A percentile compares a stretch with the other conserved stretches of the same genome.
phyloP scores from a whole-genome alignment of 2,888 invertebrate genomes.

The Imbricaverruca yamaguchii region DNA sequence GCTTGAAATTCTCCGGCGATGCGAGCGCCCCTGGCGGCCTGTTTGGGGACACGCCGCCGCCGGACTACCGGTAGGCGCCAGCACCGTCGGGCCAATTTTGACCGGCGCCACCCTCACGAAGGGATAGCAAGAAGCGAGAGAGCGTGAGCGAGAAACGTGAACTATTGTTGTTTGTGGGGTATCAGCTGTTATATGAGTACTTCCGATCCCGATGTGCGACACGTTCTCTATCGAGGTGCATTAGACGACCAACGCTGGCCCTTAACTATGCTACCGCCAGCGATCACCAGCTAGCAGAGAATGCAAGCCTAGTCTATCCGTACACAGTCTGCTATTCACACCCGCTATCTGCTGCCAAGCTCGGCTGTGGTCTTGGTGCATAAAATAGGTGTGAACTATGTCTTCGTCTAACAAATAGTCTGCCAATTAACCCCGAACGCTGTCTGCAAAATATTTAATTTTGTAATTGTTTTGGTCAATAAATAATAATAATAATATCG shows the following conservation, averaged over 20 bases:
- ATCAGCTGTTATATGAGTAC: constrained; percentile 1
- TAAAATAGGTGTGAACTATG: not conserved
- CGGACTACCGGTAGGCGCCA: not conserved
- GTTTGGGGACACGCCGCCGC: constrained; percentile 2
- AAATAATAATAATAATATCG: constrained; percentile 6
- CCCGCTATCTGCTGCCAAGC: not conserved
- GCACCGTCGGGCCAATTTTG: constrained; percentile 4
- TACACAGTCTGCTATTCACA: not conserved
- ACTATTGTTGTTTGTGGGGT: not conserved
- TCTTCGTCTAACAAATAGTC: constrained; percentile 16
- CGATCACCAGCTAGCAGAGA: not conserved
- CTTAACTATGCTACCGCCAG: constrained; percentile 17
- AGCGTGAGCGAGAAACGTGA: constrained; percentile 1
- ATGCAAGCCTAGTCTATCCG: not conserved
- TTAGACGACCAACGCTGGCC: constrained; percentile 2
- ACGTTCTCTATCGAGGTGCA: not conserved
- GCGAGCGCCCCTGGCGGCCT: not conserved
- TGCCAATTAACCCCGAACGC: constrained; percentile 13
- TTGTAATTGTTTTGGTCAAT: constrained; percentile 15
- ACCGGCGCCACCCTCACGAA: not conserved
- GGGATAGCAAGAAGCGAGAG: constrained; percentile 3
- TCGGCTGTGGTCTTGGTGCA: not conserved
- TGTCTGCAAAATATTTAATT: constrained; percentile 20
- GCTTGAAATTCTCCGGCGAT: constrained; percentile 15
- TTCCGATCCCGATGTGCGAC: not conserved